Percentiles rank a stretch among this genome's conserved stretches.
These are phyloP conservation scores for Trichopoda pennipes DNA, from an alignment of 2,888 invertebrate species.

Conservation along the genomic window DNA sequence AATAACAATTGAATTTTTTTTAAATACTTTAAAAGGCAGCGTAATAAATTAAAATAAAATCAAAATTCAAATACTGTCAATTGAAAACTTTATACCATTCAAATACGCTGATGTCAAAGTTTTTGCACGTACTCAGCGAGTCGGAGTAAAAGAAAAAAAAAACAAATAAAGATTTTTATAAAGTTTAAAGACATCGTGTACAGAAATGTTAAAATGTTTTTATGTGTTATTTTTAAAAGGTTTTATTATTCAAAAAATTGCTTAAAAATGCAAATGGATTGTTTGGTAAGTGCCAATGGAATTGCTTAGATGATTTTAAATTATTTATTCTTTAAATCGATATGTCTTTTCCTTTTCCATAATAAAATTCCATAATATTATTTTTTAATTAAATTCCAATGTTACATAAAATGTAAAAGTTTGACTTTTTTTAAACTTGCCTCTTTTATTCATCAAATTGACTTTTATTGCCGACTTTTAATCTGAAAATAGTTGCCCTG, in stretches of 20 bases:
- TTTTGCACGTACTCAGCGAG: constrained; percentile 5
- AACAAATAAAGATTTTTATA: not conserved
- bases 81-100: constrained; percentile 16
- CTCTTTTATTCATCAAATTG: too few relatives aligned
- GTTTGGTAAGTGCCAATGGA: not conserved
- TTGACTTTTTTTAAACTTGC: too few relatives aligned
- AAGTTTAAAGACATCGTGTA: not conserved
- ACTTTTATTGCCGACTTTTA: too few relatives aligned
- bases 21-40: constrained; percentile 2
- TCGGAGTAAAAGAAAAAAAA: not conserved
- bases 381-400: too few relatives aligned
- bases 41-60: not conserved
- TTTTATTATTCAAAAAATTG: constrained; percentile 13
- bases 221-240: not conserved
- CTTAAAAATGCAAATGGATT: not conserved
- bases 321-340: not conserved
- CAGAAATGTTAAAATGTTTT: not conserved
- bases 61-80: constrained; percentile 24
- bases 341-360: not conserved
- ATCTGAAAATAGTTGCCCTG: too few relatives aligned
- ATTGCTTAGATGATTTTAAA: not conserved
- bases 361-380: not conserved
- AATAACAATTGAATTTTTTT: constrained; percentile 44
- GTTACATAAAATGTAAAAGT: too few relatives aligned
- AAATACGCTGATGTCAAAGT: constrained; percentile 12